phyloP scores from a whole-genome alignment of 2,888 invertebrate genomes.

The Drosophila anomalata region DNA sequence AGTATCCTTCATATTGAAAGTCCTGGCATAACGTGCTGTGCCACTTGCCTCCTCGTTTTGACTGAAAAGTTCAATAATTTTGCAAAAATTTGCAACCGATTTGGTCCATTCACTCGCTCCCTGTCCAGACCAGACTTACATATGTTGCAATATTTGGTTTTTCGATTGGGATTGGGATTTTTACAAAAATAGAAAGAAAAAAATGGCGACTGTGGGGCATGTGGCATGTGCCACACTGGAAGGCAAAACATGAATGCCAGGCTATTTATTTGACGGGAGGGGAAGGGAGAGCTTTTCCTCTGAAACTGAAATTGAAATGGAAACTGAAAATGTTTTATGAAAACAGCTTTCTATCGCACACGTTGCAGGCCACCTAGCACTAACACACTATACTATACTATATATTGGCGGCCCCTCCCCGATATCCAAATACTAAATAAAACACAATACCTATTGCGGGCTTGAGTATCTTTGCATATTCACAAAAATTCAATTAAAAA shows the following conservation, averaged over 20 bases:
- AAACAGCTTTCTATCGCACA: conserved; percentile 42
- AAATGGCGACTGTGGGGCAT: too few relatives aligned
- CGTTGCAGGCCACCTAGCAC: conserved; percentile 1
- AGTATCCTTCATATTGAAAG: too few relatives aligned
- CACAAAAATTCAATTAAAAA: conserved; percentile 69
- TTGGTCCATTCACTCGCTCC: not conserved
- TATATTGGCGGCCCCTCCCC: conserved; percentile 23
- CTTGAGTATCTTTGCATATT: conserved; percentile 5
- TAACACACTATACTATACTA: not conserved
- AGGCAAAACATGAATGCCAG: conserved; percentile 5
- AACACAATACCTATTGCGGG: not conserved
- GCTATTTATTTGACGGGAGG: conserved; percentile 15
- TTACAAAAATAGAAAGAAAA: too few relatives aligned
- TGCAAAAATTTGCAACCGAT: not conserved
- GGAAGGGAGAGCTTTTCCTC: not conserved
- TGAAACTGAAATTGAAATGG: conserved; percentile 35
- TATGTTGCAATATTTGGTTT: conserved; percentile 2
- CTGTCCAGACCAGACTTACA: not conserved
- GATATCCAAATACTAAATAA: conserved; percentile 21
- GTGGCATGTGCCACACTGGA: conserved; percentile 10
- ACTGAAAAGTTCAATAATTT: not conserved
- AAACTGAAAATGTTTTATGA: conserved; percentile 47
- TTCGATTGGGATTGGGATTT: not conserved
- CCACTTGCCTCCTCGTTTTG: not conserved
- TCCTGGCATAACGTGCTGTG: too few relatives aligned